Percentiles rank a stretch among this genome's conserved stretches.
Conservation (phyloP, 1,140 invertebrate species). For the Drosophila mojavensis region DNA sequence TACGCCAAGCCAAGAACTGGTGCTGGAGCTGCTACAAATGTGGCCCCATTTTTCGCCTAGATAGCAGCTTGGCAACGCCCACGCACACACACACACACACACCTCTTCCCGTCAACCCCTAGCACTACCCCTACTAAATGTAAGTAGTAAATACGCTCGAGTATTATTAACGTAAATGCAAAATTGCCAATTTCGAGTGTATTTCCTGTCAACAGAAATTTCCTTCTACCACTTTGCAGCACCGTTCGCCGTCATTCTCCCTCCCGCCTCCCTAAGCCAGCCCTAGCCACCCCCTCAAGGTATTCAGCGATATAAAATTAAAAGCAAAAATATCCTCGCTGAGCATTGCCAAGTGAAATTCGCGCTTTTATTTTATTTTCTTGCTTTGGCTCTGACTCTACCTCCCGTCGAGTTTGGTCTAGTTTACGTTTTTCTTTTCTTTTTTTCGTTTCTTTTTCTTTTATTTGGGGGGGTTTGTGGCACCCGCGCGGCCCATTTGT, state of each 20-base stretch:
- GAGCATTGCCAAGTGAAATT: constrained; percentile 22
- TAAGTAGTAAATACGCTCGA: constrained; percentile 83
- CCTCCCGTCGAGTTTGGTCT: constrained; percentile 2
- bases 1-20: constrained; percentile 11
- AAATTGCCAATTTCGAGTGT: constrained; percentile 84
- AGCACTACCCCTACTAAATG: constrained; percentile 22
- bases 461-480: constrained; percentile 27
- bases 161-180: constrained; percentile 84
- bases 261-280: not conserved
- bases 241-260: not conserved
- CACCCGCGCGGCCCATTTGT: constrained; percentile 61
- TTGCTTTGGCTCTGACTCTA: not conserved
- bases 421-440: constrained; percentile 5
- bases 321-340: constrained; percentile 45
- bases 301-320: constrained; percentile 45
- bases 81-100: not conserved
- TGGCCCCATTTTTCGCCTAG: constrained; percentile 72
- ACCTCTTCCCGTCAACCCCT: not conserved
- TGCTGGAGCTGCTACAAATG: constrained; percentile 22
- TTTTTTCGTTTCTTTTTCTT: no score
- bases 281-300: not conserved
- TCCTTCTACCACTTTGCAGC: constrained; percentile 45
- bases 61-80: constrained; percentile 45
- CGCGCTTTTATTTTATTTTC: constrained; percentile 20
- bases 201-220: constrained; percentile 84